Evolutionary conservation across 2,113 vertebrate species (phyloP), one percentile per base, ranked within the genome.

Genomic region (Hippocampus zosterae): DNA sequence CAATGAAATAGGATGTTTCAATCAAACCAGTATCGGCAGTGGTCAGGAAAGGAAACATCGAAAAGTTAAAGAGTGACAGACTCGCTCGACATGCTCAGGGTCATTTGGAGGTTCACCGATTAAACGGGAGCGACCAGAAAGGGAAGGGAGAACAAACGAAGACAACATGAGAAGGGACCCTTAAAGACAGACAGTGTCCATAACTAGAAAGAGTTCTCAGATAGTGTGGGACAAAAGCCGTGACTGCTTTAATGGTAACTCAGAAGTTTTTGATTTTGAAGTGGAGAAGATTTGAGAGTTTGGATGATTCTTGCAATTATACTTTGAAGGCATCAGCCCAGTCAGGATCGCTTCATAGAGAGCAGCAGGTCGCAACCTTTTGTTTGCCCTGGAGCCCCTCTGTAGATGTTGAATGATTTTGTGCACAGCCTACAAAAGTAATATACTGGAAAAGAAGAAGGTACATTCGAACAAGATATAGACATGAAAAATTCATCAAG

Each of bases 21-120:
- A 89, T 91, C 87, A 91, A 85, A 79, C 74, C 25, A 63, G 72
- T 81, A 83, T 81, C 80, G 73, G 74, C 78, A 65, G 79, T 41
- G 69, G 73, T 69, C 55, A 57, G 29, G 46, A 64, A 65, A 68
- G 71, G 50, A 75, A 67, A 82, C 73, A 18, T 0, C 63, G 41
- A 73, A 83, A 85, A 86, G 79, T 80, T 79, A 73, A 68, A 82
- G 75, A 75, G 66, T 27, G 81, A 83, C 71, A 72, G 84, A 73
- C 67, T 71, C 66, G 19, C 73, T 79, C 29, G 19, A 71, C 75
- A 69, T 65, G 75, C 72, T 79, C 59, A 23, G 85, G 85, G 86
- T 87, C 88, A 72, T 86, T 74, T 69, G 65, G 80, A 83, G 79
- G 85, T 87, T 84, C 56, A 8, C 15, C 65, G 73, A 77, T 76